Evolutionary conservation across 1,140 invertebrate species (phyloP), one percentile per base, ranked within the genome.

Genomic region (Magallana ariakensis): DNA sequence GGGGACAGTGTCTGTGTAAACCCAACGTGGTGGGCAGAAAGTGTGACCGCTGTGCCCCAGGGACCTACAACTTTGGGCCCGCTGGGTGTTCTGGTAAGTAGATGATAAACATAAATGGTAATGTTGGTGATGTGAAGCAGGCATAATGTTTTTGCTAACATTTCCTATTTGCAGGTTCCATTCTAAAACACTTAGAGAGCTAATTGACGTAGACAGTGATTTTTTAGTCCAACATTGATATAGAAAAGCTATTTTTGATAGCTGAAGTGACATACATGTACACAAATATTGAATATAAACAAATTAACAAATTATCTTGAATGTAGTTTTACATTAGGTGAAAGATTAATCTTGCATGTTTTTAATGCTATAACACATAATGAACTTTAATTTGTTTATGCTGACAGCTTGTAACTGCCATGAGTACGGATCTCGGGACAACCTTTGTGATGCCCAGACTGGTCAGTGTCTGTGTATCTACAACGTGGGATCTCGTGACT

Each of bases 11-110:
- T 95, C 96, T 96, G 19, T 99, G 99, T 94, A 99, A 99, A 93
- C 95, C 96, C 3, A 98, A 99, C 94, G 98, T 99, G 54, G 97
- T 99, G 57, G 98, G 98, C 5, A 95, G 98, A 58, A 90, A 96
- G 87, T 99, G 99, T 95, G 98, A 99, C 93, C 96, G 96, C 87
- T 99, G 99, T 95, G 98, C 98, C 11, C 98, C 98, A 8, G 98
- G 98, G 87, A 99, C 98, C 6, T 99, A 97, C 93, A 98, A 98
- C 56, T 99, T 99, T 93, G 97, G 98, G 10, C 98, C 98, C 8
- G 97, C 97, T 93, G 99, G 99, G 33, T 99, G 99, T 93, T 95
- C 95, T 92, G 94, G 96, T 96, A 95, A 94, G 94, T 93, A 9
- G 46, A 58, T 46, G 33, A 46, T 46, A 55, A 83, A 86, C 46